phyloP scores from a whole-genome alignment of 2,113 vertebrate species.

The Ictidomys tridecemlineatus region DNA sequence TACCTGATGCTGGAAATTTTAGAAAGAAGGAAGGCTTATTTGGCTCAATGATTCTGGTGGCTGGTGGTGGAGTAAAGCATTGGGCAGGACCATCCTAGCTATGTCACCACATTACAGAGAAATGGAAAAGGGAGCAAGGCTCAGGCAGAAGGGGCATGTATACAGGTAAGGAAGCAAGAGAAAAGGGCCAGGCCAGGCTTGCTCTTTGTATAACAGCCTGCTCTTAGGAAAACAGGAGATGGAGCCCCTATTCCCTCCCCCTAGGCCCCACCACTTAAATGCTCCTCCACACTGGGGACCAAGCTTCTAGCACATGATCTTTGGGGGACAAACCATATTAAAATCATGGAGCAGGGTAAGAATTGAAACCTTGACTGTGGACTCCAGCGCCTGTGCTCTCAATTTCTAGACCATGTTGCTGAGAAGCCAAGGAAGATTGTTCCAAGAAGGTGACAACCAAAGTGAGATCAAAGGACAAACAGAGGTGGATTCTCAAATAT shows the following conservation, averaged over 20 bases:
- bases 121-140: neutral
- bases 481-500: neutral
- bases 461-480: neutral
- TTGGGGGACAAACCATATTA: neutral
- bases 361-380: neutral
- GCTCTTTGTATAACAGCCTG: neutral
- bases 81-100: neutral
- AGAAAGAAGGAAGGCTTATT: neutral
- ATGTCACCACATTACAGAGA: neutral
- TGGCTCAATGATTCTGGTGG: neutral
- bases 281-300: neutral
- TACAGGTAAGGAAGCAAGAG: neutral
- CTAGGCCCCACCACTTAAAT: neutral
- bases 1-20: neutral
- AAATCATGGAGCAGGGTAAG: neutral
- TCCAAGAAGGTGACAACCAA: neutral
- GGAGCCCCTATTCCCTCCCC: neutral
- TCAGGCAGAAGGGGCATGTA: neutral
- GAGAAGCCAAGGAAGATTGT: neutral
- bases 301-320: neutral
- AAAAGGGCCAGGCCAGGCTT: neutral
- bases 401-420: neutral
- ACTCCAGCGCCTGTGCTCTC: no score
- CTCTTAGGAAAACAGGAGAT: neutral
- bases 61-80: no score